Conservation (phyloP, 2,888 invertebrate species). For the Brachynemurus nebulosus region DNA sequence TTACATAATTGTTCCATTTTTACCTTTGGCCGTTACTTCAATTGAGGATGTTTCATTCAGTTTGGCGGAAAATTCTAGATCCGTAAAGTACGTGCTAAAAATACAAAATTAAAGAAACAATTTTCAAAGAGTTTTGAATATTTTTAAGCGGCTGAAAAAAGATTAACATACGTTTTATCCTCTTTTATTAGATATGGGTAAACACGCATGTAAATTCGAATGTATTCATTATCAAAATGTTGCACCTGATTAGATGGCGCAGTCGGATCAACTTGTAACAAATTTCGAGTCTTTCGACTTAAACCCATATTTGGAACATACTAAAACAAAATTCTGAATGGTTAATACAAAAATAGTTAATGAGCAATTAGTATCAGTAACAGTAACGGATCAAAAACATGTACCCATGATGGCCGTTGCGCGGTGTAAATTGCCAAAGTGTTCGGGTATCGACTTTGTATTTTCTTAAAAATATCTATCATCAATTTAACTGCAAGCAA, state of each 20-base stretch:
- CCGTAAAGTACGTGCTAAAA: too few species aligned
- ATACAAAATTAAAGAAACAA: too few species aligned
- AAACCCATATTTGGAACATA: constrained; percentile 1
- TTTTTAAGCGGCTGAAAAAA: too few species aligned
- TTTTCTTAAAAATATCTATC: constrained; percentile 34
- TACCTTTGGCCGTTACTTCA: too few species aligned
- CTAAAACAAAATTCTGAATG: too few species aligned
- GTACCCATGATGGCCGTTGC: constrained; percentile 39
- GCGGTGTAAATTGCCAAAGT: constrained; percentile 45
- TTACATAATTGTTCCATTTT: too few species aligned
- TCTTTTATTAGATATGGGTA: background rate
- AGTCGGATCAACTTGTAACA: background rate
- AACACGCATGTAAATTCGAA: background rate
- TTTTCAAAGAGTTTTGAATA: too few species aligned
- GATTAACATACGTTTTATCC: background rate
- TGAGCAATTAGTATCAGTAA: too few species aligned
- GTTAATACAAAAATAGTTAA: too few species aligned
- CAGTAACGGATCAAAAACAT: constrained; percentile 11
- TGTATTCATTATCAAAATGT: background rate
- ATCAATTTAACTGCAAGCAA: constrained; percentile 35
- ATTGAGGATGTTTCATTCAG: too few species aligned
- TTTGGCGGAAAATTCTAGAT: too few species aligned
- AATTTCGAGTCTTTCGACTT: constrained; percentile 4
- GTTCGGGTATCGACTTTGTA: constrained; percentile 32
- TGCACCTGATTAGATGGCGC: background rate